Base-by-base conservation (phyloP, 2,888 invertebrate genomes). In the Mythimna loreyi region DNA sequence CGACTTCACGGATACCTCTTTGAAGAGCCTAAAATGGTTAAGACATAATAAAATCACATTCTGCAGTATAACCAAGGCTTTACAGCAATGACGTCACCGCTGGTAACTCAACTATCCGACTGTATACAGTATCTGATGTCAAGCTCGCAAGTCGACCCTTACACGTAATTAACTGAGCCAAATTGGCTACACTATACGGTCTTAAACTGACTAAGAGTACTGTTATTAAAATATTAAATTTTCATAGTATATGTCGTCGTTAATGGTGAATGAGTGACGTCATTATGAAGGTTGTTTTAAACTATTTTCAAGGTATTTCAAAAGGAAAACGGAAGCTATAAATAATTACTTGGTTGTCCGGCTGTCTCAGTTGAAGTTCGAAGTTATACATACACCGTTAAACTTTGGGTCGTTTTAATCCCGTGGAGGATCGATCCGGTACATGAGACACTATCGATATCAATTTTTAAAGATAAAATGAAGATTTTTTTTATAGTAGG, bases 91-190 rank as follows among this genome's bases (percentile, higher is more conserved):
- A 60, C 63, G 73, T 78, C 65, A 61, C 11, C 0, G 62, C 28
- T 58, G 28, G 61, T 67, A 58, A 78, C 67, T 75, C 57, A 57
- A 56, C 56, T 67, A 60, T 49, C 43, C 36, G 28, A 69, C 60
- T 75, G 59, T 68, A 85, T 85, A 81, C 77, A 83, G 85, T 86
- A 81, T 82, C 86, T 67, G 78, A 76, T 85, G 82, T 82, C 86
- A 83, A 72, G 76, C 66, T 13, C 40, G 78, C 69, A 80, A 82
- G 83, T 68, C 79, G 85, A 85, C 81, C 85, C 84, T 79, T 80
- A 80, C 81, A 75, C 66, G 82, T 88, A 89, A 91, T 91, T 91
- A 91, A 87, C 84, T 78, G 75, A 65, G 76, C 81, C 83, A 88
- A 91, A 91, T 90, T 89, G 87, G 83, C 82, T 81, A 78, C 81